phyloP scores from a whole-genome alignment of 2,113 vertebrate genomes.

The Coptodon bakossiorum region DNA sequence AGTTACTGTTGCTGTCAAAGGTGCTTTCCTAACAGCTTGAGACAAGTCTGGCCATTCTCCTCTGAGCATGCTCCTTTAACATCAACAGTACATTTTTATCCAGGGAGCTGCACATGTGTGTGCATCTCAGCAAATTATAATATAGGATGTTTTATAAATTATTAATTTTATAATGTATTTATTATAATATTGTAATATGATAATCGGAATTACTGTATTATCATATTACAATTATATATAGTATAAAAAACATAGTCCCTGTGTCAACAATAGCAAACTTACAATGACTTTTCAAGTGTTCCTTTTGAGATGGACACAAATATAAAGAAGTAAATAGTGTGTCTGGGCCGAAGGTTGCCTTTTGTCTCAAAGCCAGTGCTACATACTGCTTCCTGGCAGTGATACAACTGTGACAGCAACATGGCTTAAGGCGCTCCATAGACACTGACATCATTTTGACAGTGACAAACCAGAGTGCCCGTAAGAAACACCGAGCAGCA shows the following conservation, averaged over 20 bases:
- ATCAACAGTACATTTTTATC: not conserved
- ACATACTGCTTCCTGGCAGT: not conserved
- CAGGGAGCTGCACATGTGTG: not conserved
- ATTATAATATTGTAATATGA: not conserved
- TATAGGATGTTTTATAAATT: not conserved
- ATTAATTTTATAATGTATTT: not conserved
- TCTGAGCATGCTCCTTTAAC: too few relatives aligned
- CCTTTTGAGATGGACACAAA: not conserved
- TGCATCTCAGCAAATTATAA: not conserved
- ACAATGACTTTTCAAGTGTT: not conserved
- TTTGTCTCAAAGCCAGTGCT: not conserved
- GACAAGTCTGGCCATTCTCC: too few relatives aligned
- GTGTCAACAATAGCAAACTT: not conserved
- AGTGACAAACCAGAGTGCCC: not conserved
- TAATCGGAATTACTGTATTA: not conserved
- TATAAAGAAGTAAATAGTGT: not conserved
- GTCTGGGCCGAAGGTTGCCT: not conserved
- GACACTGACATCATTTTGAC: fast-evolving
- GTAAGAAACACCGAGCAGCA: not conserved
- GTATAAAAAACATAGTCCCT: not conserved
- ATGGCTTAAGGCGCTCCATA: not conserved
- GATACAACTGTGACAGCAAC: not conserved
- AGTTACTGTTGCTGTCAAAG: not conserved
- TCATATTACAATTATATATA: not conserved
- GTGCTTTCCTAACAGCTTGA: fast-evolving